A percentile compares a stretch with the other conserved stretches of the same genome.
Conservation (phyloP, 1,140 invertebrate genomes). For the Sarcophaga peregrina region DNA sequence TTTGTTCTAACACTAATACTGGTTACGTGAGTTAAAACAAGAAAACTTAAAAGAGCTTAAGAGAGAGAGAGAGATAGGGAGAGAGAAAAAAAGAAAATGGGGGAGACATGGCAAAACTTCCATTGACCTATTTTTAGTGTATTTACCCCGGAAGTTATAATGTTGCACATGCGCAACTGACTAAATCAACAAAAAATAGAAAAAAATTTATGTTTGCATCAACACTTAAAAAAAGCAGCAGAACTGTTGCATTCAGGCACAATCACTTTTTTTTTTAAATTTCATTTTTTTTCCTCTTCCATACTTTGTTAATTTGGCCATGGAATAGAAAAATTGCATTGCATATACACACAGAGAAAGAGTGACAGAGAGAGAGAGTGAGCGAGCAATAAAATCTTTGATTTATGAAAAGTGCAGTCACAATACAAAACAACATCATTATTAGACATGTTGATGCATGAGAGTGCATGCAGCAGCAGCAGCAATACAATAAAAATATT, state of each 20-base stretch:
- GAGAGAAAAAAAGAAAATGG: not conserved
- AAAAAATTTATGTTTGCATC: not conserved
- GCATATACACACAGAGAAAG: too few relatives aligned
- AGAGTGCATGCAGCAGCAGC: not conserved
- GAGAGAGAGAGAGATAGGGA: not conserved
- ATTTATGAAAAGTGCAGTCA: not conserved
- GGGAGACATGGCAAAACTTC: slow-evolving; percentile 18
- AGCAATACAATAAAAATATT: slow-evolving; percentile 15
- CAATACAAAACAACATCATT: not conserved
- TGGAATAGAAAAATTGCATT: too few relatives aligned
- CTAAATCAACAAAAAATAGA: slow-evolving; percentile 28
- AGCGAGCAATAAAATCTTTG: not conserved
- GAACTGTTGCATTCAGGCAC: not conserved
- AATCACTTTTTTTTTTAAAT: not conserved
- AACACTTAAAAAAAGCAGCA: not conserved
- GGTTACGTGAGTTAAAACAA: too few relatives aligned
- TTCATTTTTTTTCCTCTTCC: not conserved
- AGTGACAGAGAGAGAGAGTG: too few relatives aligned
- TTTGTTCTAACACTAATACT: too few relatives aligned
- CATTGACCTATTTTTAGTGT: slow-evolving; percentile 46
- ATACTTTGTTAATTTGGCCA: too few relatives aligned
- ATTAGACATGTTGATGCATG: not conserved
- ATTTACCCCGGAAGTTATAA: slow-evolving; percentile 46
- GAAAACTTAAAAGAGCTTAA: too few relatives aligned
- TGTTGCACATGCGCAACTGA: slow-evolving; percentile 45